phyloP scores from a whole-genome alignment of 2,797 vertebrate genomes.

The Okamejei kenojei region DNA sequence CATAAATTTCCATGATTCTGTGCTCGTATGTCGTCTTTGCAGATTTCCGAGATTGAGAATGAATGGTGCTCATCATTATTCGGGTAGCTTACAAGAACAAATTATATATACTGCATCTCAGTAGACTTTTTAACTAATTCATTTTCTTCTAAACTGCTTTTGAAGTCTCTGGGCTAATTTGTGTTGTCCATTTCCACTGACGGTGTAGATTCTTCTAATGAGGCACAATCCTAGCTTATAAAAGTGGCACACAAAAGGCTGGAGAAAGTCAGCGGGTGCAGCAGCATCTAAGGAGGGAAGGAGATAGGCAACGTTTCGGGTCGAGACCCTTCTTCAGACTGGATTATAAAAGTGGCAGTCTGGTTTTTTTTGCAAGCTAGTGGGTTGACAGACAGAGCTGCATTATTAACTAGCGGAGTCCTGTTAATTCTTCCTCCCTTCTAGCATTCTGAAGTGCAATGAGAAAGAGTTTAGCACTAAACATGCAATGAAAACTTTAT shows the following conservation, averaged over 20 bases:
- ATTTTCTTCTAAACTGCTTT: background rate
- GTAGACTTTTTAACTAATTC: background rate
- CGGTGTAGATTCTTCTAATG: background rate
- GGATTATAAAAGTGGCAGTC: background rate
- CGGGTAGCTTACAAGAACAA: background rate
- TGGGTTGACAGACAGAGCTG: background rate
- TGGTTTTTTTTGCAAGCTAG: background rate
- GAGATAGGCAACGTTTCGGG: too few relatives aligned
- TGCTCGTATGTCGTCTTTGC: background rate
- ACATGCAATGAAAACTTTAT: background rate
- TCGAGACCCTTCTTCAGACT: too few relatives aligned
- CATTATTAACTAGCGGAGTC: background rate
- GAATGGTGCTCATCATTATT: background rate
- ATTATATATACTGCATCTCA: background rate
- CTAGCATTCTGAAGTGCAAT: background rate
- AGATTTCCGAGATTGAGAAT: background rate
- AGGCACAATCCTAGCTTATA: background rate
- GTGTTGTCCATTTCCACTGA: background rate
- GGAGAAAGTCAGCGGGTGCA: too few relatives aligned
- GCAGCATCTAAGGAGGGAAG: too few relatives aligned
- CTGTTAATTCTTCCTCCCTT: background rate
- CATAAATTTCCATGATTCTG: too few relatives aligned
- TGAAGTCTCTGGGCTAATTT: background rate
- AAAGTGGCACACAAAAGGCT: too few relatives aligned
- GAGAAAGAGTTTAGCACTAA: background rate